Base-by-base conservation (phyloP, 1,140 invertebrate species). In the Eriosoma lanigerum region DNA sequence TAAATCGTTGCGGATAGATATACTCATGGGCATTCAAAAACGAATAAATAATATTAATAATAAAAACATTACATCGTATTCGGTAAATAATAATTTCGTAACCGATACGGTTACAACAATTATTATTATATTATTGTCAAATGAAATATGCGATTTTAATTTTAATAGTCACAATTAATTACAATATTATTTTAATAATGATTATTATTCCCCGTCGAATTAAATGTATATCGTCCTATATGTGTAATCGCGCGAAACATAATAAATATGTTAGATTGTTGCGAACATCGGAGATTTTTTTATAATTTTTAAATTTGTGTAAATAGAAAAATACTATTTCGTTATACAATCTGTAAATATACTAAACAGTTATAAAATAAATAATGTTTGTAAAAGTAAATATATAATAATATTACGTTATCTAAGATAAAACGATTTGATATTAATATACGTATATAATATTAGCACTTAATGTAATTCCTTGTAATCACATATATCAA, bases 1-100 rank as follows among this genome's bases (percentile, higher is more conserved):
- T 76, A 76, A 58, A 76, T 50, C 48, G 66, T 70, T 26, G 15
- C 21, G 21, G 6, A 56, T 56, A 56, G n/a, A 21, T 56, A n/a
- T n/a, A n/a, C n/a, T n/a, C n/a, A n/a, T n/a, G n/a, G n/a, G n/a
- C n/a, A n/a, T n/a, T n/a, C n/a, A n/a, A n/a, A 56, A n/a, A 52
- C 38, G 9, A 19, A 64, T 64, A 64, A 8, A 4, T 38, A 38
- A 19, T 64, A 38, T 64, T n/a, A 12, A 26, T 24, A 62, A 29
- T 0, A 62, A 32, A 32, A 62, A 32, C 32, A n/a, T 64, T 32
- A 64, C n/a, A n/a, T n/a, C n/a, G 26, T 64, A 64, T 64, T 32
- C 19, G 17, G 17, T 6, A 32, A 64, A 64, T 32, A 64, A 2
- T 32, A 62, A 64, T 12, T 32, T 64, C 17, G n/a, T 64, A 64